A percentile compares a stretch with the other conserved stretches of the same genome.
phyloP scores from a whole-genome alignment of 2,888 invertebrate genomes.

The Limenitis camilla region DNA sequence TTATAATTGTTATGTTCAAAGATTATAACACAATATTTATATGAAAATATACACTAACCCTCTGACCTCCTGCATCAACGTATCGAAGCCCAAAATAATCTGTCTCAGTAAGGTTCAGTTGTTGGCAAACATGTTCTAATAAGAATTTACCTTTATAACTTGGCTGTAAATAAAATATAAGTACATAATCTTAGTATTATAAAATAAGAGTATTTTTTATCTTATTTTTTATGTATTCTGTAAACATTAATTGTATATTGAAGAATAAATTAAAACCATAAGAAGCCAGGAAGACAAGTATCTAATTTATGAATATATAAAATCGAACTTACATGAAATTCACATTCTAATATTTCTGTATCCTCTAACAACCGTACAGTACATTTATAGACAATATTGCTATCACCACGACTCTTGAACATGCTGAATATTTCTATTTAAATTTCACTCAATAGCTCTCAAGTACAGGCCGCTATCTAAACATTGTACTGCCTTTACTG shows the following conservation, averaged over 20 bases:
- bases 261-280: too few species aligned
- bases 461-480: background rate
- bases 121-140: constrained; percentile 91
- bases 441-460: background rate
- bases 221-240: too few species aligned
- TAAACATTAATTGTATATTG: too few species aligned
- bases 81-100: constrained; percentile 96
- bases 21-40: too few species aligned
- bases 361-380: constrained; percentile 90
- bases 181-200: too few species aligned
- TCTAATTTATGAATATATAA: too few species aligned
- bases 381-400: constrained; percentile 89
- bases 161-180: constrained; percentile 75
- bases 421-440: constrained; percentile 37
- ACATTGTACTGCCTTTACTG: background rate
- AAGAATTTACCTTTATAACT: constrained; percentile 92
- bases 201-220: too few species aligned
- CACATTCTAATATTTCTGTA: constrained; percentile 92
- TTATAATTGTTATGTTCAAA: constrained; percentile 10
- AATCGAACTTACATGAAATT: constrained; percentile 80
- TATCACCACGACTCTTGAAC: constrained; percentile 83
- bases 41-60: constrained; percentile 86
- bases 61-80: constrained; percentile 90
- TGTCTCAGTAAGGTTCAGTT: constrained; percentile 91
- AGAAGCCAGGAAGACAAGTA: too few species aligned